Conservation (phyloP, 2,888 invertebrate genomes). For the Ecliptopera silaceata region DNA sequence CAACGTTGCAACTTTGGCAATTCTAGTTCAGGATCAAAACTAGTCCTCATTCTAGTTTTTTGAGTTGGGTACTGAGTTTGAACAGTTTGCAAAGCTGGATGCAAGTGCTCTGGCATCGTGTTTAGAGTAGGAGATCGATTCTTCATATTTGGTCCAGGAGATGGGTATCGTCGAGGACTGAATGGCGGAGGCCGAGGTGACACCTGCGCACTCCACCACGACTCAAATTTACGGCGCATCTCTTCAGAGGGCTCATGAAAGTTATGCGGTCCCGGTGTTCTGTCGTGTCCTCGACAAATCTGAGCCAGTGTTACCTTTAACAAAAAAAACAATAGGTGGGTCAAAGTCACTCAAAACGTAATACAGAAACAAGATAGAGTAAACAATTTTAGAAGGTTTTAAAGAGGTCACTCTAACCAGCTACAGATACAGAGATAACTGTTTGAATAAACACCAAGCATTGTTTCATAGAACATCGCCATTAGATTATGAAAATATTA, state of each 20-base stretch:
- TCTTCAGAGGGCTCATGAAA: slow-evolving; percentile 91
- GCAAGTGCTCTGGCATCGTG: slow-evolving; percentile 82
- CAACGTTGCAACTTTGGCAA: slow-evolving; percentile 97
- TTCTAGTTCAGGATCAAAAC: slow-evolving; percentile 98
- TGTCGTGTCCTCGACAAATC: slow-evolving; percentile 90
- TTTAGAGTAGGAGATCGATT: slow-evolving; percentile 76
- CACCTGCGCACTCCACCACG: slow-evolving; percentile 93
- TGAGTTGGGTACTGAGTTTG: slow-evolving; percentile 91
- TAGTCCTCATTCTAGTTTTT: slow-evolving; percentile 97
- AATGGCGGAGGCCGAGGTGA: slow-evolving; percentile 83
- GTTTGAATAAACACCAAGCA: slow-evolving; percentile 73
- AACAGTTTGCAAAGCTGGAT: slow-evolving; percentile 90
- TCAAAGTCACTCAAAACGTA: slow-evolving; percentile 47
- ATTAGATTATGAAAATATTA: slow-evolving; percentile 84
- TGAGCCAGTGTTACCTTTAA: slow-evolving; percentile 91
- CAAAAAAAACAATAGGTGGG: slow-evolving; percentile 51
- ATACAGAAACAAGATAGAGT: slow-evolving; percentile 60
- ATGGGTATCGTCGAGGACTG: slow-evolving; percentile 76
- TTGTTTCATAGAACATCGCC: slow-evolving; percentile 83
- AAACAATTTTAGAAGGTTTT: slow-evolving; percentile 78
- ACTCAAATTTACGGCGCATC: slow-evolving; percentile 93
- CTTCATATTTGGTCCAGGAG: slow-evolving; percentile 69
- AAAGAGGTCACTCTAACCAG: slow-evolving; percentile 81
- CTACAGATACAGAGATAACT: slow-evolving; percentile 77
- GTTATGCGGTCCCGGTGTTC: slow-evolving; percentile 85